A percentile compares a stretch with the other conserved stretches of the same genome.
Conservation (phyloP, 1,140 invertebrate species). For the Dryas iulia region DNA sequence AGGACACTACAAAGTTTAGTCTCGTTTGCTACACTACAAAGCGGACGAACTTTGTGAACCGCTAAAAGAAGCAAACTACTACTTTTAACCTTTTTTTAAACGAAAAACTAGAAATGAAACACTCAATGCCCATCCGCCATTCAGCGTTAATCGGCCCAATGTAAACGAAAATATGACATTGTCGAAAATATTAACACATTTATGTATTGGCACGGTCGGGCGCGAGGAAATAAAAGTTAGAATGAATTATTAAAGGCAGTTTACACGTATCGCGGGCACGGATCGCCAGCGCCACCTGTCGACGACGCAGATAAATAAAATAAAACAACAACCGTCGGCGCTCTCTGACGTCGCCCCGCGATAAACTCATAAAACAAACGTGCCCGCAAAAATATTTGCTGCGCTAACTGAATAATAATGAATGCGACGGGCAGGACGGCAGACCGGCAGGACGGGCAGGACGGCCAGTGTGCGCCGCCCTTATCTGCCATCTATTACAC, state of each 20-base stretch:
- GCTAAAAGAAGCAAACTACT: conserved; percentile 24
- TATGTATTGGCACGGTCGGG: conserved; percentile 31
- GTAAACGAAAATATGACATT: conserved; percentile 14
- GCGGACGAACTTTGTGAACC: conserved; percentile 17
- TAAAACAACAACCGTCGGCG: conserved; percentile 34
- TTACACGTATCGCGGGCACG: conserved; percentile 49
- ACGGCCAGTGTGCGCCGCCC: conserved; percentile 12
- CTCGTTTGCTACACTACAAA: conserved; percentile 14
- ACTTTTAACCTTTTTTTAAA: conserved; percentile 22
- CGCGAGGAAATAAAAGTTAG: conserved; percentile 47
- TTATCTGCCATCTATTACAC: conserved; percentile 22
- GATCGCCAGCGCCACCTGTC: conserved; percentile 59
- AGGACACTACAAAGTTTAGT: conserved; percentile 16
- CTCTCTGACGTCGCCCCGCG: conserved; percentile 35
- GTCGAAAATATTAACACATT: conserved; percentile 28
- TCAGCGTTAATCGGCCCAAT: conserved; percentile 9
- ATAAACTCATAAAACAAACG: conserved; percentile 41
- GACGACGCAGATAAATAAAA: conserved; percentile 57
- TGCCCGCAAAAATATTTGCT: conserved; percentile 51
- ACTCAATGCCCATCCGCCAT: neutral
- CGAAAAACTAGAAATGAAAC: neutral
- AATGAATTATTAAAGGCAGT: conserved; percentile 54
- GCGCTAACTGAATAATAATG: conserved; percentile 58
- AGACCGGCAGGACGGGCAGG: no score
- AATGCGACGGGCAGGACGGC: conserved; percentile 37